Percentiles rank a stretch among this genome's conserved stretches.
These are phyloP conservation scores for Ectobius pallidus DNA, from an alignment of 2,888 invertebrate genomes.

Conservation along the genomic window DNA sequence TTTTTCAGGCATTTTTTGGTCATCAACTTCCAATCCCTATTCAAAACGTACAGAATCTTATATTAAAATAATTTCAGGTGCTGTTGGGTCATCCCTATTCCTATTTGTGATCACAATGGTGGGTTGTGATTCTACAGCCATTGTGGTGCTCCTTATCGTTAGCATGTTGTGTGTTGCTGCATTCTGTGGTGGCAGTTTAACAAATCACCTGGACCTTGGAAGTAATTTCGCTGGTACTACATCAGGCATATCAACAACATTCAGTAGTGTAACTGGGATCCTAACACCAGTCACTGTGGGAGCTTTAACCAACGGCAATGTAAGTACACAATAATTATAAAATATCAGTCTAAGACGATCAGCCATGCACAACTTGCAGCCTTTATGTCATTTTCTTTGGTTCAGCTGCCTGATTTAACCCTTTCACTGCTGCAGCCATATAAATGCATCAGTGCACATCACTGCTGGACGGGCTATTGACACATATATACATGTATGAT, in stretches of 20 bases:
- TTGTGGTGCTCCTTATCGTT: slow-evolving; percentile 18
- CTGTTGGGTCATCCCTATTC: slow-evolving; percentile 9
- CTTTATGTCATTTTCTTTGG: too few species aligned
- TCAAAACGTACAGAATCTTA: too few species aligned
- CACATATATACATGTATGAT: too few species aligned
- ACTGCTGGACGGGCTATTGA: too few species aligned
- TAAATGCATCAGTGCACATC: too few species aligned
- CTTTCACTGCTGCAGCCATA: too few species aligned
- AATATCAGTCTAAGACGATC: too few species aligned
- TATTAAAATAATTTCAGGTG: slow-evolving; percentile 9
- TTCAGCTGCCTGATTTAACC: too few species aligned
- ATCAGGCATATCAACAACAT: slow-evolving; percentile 51
- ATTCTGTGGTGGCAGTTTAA: slow-evolving; percentile 46
- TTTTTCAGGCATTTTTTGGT: too few species aligned
- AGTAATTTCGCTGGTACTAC: slow-evolving; percentile 52
- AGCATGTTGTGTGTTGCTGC: slow-evolving; percentile 1
- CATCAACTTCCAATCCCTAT: too few species aligned
- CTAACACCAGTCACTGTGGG: slow-evolving; percentile 49
- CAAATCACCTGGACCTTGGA: slow-evolving; percentile 52
- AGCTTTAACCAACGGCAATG: slow-evolving; percentile 43
- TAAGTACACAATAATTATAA: slow-evolving; percentile 3
- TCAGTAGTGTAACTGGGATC: slow-evolving; percentile 50
- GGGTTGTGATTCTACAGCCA: slow-evolving; percentile 18
- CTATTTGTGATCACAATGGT: slow-evolving; percentile 23
- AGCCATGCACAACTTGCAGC: too few species aligned